Evolutionary conservation across 2,113 vertebrate genomes (phyloP).

Genomic region (Pseudorhombus dupliciocellatus): DNA sequence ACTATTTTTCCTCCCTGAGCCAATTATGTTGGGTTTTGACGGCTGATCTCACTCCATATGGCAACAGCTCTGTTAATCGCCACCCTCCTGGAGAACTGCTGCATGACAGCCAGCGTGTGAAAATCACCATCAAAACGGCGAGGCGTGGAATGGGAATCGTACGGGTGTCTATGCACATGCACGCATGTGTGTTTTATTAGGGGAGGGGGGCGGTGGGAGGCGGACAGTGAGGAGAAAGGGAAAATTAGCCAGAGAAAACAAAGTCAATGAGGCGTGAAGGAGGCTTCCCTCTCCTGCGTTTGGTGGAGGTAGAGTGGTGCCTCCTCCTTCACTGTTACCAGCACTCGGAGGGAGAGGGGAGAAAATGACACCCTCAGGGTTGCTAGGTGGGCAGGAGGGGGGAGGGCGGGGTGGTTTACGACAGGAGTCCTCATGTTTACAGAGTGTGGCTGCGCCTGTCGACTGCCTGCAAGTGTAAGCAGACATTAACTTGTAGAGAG

Average conservation of each 20-base stretch:
- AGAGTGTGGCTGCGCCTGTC: slow-evolving; percentile 8
- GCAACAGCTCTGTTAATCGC: slow-evolving; percentile 71
- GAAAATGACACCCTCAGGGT: slow-evolving; percentile 31
- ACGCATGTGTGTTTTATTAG: slow-evolving; percentile 10
- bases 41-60: slow-evolving; percentile 74
- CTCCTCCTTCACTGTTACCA: slow-evolving; percentile 47
- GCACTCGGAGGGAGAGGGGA: slow-evolving; percentile 30
- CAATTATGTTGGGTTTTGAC: slow-evolving; percentile 69
- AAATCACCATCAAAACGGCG: slow-evolving; percentile 65
- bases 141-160: slow-evolving; percentile 53
- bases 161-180: slow-evolving; percentile 7
- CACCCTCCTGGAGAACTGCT: slow-evolving; percentile 67
- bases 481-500: slow-evolving; percentile 31
- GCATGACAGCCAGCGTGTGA: slow-evolving; percentile 72
- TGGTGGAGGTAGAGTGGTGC: slow-evolving; percentile 34
- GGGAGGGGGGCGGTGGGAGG: slow-evolving; percentile 53
- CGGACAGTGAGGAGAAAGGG: slow-evolving; percentile 67
- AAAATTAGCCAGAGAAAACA: slow-evolving; percentile 83
- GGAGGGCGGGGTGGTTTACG: background rate
- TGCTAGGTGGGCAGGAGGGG: background rate
- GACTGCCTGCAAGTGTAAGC: slow-evolving; percentile 36
- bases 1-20: slow-evolving; percentile 38
- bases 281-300: slow-evolving; percentile 71
- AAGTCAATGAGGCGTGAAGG: slow-evolving; percentile 83
- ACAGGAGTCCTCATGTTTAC: background rate